phyloP scores from a whole-genome alignment of 2,797 vertebrate genomes.

The Sebastes itinus region DNA sequence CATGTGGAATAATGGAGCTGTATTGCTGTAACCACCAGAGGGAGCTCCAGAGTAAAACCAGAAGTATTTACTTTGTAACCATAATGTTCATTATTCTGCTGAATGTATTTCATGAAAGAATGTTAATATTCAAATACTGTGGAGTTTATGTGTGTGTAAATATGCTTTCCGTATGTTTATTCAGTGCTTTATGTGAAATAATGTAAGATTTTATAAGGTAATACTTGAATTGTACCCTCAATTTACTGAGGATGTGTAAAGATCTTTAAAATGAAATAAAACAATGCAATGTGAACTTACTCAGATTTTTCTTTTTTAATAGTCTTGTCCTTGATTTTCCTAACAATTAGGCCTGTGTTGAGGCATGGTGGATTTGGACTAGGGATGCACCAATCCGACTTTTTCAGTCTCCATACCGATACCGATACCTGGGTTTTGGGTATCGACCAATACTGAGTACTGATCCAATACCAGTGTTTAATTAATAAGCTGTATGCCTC shows the following conservation, averaged over 20 bases:
- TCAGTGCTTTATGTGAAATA: slow-evolving; percentile 36
- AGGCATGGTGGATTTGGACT: too few species aligned
- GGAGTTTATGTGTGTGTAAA: slow-evolving; percentile 17
- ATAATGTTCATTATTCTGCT: slow-evolving; percentile 15
- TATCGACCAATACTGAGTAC: too few species aligned
- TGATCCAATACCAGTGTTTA: too few species aligned
- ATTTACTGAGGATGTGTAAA: slow-evolving; percentile 67
- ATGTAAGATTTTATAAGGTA: slow-evolving; percentile 51
- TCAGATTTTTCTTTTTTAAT: not conserved
- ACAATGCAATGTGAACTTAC: slow-evolving; percentile 41
- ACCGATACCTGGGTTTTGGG: too few species aligned
- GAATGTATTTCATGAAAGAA: slow-evolving; percentile 61
- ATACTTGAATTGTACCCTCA: slow-evolving; percentile 67
- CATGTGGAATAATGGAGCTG: not conserved
- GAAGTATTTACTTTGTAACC: slow-evolving; percentile 1
- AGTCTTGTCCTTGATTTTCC: not conserved
- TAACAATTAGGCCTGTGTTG: not conserved
- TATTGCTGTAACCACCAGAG: slow-evolving; percentile 1
- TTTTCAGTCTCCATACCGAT: too few species aligned
- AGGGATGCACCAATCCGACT: too few species aligned
- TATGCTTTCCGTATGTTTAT: slow-evolving; percentile 41
- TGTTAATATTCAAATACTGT: slow-evolving; percentile 38
- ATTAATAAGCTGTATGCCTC: too few species aligned
- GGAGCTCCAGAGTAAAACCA: slow-evolving; percentile 10
- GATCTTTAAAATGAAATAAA: slow-evolving; percentile 58